Percentiles rank a stretch among this genome's conserved stretches.
Conservation (phyloP, 2,888 invertebrate genomes). For the Amitus sp. region DNA sequence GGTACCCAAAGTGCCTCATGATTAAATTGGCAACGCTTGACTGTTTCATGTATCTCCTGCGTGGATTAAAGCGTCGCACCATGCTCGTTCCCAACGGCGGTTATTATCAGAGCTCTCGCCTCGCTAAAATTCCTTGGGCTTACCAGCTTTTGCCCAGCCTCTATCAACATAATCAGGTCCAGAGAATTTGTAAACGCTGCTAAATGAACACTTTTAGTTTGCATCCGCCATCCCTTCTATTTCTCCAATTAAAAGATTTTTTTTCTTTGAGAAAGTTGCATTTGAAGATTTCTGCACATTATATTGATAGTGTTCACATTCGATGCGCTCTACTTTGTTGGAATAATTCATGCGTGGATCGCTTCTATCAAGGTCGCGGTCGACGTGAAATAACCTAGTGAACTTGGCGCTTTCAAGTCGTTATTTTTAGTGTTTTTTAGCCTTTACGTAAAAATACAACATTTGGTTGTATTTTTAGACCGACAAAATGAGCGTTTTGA, state of each 20-base stretch:
- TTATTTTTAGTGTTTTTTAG: too few relatives aligned
- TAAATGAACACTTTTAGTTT: constrained; percentile 6
- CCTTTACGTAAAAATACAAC: too few relatives aligned
- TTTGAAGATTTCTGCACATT: neutral
- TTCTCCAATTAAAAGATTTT: too few relatives aligned
- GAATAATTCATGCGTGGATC: too few relatives aligned
- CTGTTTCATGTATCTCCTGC: constrained; percentile 58
- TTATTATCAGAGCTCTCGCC: constrained; percentile 40
- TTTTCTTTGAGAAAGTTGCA: too few relatives aligned
- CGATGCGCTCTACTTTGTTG: too few relatives aligned
- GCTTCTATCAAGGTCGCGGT: too few relatives aligned
- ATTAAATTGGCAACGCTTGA: constrained; percentile 23
- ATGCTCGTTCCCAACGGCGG: constrained; percentile 40
- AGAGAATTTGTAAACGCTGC: constrained; percentile 17
- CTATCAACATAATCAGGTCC: constrained; percentile 86
- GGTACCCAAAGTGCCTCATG: neutral
- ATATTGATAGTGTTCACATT: too few relatives aligned
- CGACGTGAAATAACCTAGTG: too few relatives aligned
- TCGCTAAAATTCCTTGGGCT: constrained; percentile 73
- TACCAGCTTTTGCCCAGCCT: constrained; percentile 87
- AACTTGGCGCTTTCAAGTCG: too few relatives aligned
- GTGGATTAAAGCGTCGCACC: constrained; percentile 57
- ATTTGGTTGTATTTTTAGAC: too few relatives aligned
- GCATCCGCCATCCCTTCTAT: constrained; percentile 6
- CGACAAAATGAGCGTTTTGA: too few relatives aligned